These are phyloP conservation scores for Andrena dorsata DNA, from an alignment of 2,888 invertebrate genomes.

Conservation along the genomic window DNA sequence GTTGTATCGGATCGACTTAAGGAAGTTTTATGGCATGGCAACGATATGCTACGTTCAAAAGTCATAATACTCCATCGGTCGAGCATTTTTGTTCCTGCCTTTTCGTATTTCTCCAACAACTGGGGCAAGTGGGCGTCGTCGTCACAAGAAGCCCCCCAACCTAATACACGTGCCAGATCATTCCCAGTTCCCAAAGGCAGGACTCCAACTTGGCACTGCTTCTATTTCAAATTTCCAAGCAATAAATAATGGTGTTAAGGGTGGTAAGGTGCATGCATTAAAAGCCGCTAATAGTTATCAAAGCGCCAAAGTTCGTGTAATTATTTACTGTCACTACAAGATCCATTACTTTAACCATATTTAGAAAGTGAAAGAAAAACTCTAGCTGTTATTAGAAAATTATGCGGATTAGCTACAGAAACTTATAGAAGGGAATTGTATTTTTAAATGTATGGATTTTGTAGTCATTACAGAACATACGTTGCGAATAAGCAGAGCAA, in stretches of 20 bases:
- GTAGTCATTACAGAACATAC: slow-evolving; percentile 16
- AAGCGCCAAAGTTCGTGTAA: slow-evolving; percentile 10
- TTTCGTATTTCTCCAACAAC: slow-evolving; percentile 96
- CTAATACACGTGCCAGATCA: slow-evolving; percentile 96
- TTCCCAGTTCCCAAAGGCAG: slow-evolving; percentile 98
- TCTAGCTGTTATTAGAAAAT: not conserved
- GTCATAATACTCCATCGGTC: slow-evolving; percentile 99
- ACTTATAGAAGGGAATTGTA: slow-evolving; percentile 5
- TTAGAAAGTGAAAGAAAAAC: not conserved
- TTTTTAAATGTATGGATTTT: slow-evolving; percentile 18
- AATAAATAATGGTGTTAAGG: slow-evolving; percentile 56
- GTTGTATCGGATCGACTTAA: slow-evolving; percentile 86
- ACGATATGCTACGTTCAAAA: slow-evolving; percentile 91
- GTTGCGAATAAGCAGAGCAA: slow-evolving; percentile 40
- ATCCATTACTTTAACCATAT: not conserved
- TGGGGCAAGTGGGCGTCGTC: slow-evolving; percentile 97
- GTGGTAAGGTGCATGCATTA: slow-evolving; percentile 1
- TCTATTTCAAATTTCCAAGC: slow-evolving; percentile 86
- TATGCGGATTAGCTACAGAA: slow-evolving; percentile 9
- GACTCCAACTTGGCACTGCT: slow-evolving; percentile 97
- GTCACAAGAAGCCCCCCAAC: slow-evolving; percentile 98
- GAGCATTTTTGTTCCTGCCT: slow-evolving; percentile 98
- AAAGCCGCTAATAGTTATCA: not conserved
- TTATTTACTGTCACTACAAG: not conserved
- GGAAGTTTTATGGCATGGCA: slow-evolving; percentile 86